These are phyloP conservation scores for Lethenteron reissneri DNA, from an alignment of 2,113 vertebrate genomes.

Conservation along the genomic window DNA sequence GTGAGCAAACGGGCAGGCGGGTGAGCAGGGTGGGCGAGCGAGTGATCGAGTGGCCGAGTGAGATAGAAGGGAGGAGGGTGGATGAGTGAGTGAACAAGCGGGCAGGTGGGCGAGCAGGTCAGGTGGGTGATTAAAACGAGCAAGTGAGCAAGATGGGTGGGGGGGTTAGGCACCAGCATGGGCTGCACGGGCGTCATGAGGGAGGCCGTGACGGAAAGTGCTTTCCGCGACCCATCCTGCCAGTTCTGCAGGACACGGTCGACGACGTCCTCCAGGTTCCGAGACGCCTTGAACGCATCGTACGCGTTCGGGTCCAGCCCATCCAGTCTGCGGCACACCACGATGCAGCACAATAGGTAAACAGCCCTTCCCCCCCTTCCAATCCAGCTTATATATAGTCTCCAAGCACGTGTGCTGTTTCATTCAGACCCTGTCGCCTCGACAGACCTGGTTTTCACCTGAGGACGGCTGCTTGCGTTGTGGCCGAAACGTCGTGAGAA, in stretches of 20 bases:
- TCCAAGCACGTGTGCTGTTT: too few relatives aligned
- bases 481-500: too few relatives aligned
- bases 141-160: neutral
- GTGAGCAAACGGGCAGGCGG: too few relatives aligned
- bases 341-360: neutral
- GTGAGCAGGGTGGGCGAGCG: too few relatives aligned
- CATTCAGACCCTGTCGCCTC: too few relatives aligned
- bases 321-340: constrained; percentile 35
- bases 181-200: constrained; percentile 94
- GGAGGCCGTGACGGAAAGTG: constrained; percentile 53
- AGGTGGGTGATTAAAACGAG: neutral
- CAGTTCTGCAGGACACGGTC: constrained; percentile 65
- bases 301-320: constrained; percentile 85
- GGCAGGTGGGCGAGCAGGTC: too few relatives aligned
- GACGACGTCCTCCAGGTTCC: constrained; percentile 72
- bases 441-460: too few relatives aligned
- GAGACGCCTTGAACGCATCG: constrained; percentile 83
- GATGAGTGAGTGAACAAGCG: too few relatives aligned
- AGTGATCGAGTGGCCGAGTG: too few relatives aligned
- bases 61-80: too few relatives aligned
- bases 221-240: constrained; percentile 35
- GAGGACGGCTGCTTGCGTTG: too few relatives aligned
- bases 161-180: constrained; percentile 48
- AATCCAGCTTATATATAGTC: too few relatives aligned
- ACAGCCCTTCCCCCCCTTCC: neutral